Percentiles rank a stretch among this genome's conserved stretches.
Evolutionary conservation across 2,888 invertebrate species (phyloP).

Genomic region (Cheilosia vernalis): DNA sequence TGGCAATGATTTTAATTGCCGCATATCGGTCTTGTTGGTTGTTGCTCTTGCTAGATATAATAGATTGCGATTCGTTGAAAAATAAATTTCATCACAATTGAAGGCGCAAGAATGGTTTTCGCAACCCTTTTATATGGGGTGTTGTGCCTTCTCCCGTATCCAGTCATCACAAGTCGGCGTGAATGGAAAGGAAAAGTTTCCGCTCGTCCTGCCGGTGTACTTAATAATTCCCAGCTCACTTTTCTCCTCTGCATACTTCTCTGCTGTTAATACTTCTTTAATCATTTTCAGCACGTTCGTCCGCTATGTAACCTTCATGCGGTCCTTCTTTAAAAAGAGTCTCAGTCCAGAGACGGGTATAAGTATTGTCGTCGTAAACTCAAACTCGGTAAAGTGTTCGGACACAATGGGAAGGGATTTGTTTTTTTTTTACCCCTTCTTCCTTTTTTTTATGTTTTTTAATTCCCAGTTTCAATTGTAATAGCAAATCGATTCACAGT

Average conservation of each 20-base stretch:
- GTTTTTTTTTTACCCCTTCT: neutral
- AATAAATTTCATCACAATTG: slow-evolving; percentile 12
- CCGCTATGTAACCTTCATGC: slow-evolving; percentile 62
- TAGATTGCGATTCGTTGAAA: slow-evolving; percentile 23
- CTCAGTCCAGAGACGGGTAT: neutral
- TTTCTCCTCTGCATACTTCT: slow-evolving; percentile 38
- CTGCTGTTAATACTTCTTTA: slow-evolving; percentile 68
- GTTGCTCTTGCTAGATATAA: neutral
- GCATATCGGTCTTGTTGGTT: slow-evolving; percentile 33
- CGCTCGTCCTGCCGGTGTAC: slow-evolving; percentile 43
- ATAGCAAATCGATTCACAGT: slow-evolving; percentile 62
- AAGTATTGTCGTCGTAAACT: slow-evolving; percentile 39
- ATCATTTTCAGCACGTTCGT: slow-evolving; percentile 73
- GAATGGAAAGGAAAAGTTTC: slow-evolving; percentile 54
- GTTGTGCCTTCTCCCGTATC: neutral
- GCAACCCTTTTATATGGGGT: slow-evolving; percentile 8
- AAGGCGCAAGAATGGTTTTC: slow-evolving; percentile 16
- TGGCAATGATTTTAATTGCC: slow-evolving; percentile 73
- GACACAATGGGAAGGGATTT: slow-evolving; percentile 30
- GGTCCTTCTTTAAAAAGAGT: slow-evolving; percentile 21
- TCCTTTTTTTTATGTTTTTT: neutral
- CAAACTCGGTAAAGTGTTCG: slow-evolving; percentile 39
- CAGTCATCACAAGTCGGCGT: slow-evolving; percentile 22
- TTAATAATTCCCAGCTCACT: slow-evolving; percentile 59
- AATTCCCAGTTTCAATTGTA: slow-evolving; percentile 46